Evolutionary conservation across 1,140 invertebrate genomes (phyloP).

Genomic region (Trichonephila inaurata): DNA sequence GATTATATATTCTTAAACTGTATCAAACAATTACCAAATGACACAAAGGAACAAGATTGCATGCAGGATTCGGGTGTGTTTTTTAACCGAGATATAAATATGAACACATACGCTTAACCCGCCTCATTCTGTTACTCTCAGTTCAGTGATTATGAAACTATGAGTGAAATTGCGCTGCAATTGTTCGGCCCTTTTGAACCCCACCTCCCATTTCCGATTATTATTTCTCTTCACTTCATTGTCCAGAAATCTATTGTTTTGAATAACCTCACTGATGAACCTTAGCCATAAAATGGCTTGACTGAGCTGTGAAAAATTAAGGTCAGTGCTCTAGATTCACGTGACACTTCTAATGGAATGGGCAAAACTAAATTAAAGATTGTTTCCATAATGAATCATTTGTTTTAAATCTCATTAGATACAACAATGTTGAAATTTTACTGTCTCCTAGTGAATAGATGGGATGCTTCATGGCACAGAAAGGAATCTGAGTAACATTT

Average conservation of each 20-base stretch:
- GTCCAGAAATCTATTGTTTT: background rate
- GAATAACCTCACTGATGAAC: background rate
- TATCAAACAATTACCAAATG: no score
- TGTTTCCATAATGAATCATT: no score
- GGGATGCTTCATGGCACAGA: no score
- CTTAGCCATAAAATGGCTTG: background rate
- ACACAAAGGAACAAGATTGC: no score
- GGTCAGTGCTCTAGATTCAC: slow-evolving; percentile 1
- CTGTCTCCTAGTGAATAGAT: no score
- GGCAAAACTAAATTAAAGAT: no score
- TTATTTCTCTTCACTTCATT: background rate
- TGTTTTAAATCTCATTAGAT: no score
- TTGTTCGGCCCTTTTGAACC: background rate
- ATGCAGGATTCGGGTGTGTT: background rate
- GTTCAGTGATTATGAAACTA: background rate
- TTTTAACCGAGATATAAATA: background rate
- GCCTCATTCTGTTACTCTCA: background rate
- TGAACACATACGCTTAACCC: background rate
- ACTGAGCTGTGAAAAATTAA: background rate
- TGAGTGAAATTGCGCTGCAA: background rate
- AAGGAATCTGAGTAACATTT: no score
- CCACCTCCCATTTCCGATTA: slow-evolving; percentile 7
- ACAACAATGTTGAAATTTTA: no score
- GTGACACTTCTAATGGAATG: no score
- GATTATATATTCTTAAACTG: no score